Conservation (phyloP, 2,888 invertebrate genomes). For the Andrena praecox region DNA sequence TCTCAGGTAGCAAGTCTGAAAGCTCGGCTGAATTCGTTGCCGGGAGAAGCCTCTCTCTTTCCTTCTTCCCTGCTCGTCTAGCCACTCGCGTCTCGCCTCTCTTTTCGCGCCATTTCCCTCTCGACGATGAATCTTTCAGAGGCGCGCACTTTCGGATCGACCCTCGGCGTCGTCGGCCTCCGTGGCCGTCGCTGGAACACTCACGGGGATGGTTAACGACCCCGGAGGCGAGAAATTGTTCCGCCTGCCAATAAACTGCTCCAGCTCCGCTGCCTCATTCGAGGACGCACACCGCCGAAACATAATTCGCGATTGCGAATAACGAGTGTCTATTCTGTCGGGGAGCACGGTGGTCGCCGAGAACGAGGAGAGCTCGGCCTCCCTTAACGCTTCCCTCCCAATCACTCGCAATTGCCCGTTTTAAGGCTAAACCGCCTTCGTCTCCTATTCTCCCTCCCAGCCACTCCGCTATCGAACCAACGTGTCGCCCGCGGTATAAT, state of each 20-base stretch:
- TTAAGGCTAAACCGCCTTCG: constrained; percentile 25
- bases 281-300: constrained; percentile 24
- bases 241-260: constrained; percentile 54
- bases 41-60: background rate
- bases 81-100: constrained; percentile 23
- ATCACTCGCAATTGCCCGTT: constrained; percentile 26
- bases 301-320: constrained; percentile 41
- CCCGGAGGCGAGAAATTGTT: constrained; percentile 57
- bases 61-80: constrained; percentile 13
- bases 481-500: background rate
- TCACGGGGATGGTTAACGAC: constrained; percentile 5
- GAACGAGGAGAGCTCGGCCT: background rate
- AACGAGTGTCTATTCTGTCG: constrained; percentile 26
- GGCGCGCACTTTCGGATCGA: constrained; percentile 54
- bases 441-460: too few species aligned
- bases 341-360: background rate
- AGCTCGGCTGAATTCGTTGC: constrained; percentile 41
- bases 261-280: constrained; percentile 13
- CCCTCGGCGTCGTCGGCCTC: constrained; percentile 40
- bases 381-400: background rate
- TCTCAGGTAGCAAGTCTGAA: constrained; percentile 21
- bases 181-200: background rate
- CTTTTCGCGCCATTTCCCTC: constrained; percentile 44
- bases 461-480: background rate
- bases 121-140: constrained; percentile 64